phyloP scores from a whole-genome alignment of 2,888 invertebrate genomes.

The Rhodophaea formosa region DNA sequence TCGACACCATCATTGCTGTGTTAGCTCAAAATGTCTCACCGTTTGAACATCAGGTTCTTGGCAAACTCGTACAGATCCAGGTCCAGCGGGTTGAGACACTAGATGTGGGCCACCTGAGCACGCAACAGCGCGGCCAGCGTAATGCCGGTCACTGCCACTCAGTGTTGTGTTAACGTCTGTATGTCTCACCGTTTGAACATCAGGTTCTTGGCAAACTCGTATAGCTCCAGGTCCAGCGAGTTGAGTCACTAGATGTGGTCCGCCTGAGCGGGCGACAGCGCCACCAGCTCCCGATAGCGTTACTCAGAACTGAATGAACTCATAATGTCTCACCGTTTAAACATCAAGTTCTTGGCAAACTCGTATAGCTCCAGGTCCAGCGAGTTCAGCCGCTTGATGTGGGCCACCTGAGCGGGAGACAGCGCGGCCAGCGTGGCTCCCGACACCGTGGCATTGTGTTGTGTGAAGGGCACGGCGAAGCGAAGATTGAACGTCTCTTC shows the following conservation, averaged over 20 bases:
- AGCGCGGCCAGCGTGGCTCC: slow-evolving; percentile 91
- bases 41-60: too few relatives aligned
- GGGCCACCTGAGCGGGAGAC: slow-evolving; percentile 86
- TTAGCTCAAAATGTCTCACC: too few relatives aligned
- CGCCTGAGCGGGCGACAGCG: too few relatives aligned
- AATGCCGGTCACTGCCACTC: slow-evolving; percentile 92
- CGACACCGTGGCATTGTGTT: slow-evolving; percentile 94
- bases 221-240: slow-evolving; percentile 96
- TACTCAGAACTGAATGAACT: slow-evolving; percentile 95
- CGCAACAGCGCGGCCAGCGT: slow-evolving; percentile 83
- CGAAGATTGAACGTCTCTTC: slow-evolving; percentile 96
- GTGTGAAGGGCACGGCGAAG: slow-evolving; percentile 94
- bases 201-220: slow-evolving; percentile 94
- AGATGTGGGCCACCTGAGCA: too few relatives aligned
- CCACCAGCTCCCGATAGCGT: slow-evolving; percentile 93
- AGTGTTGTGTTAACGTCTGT: slow-evolving; percentile 92
- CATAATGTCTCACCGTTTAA: slow-evolving; percentile 81
- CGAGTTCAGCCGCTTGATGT: slow-evolving; percentile 90
- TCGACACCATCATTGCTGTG: too few relatives aligned
- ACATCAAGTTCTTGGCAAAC: slow-evolving; percentile 94
- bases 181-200: slow-evolving; percentile 87
- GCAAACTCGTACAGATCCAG: too few relatives aligned
- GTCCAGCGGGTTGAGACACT: too few relatives aligned
- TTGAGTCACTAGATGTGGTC: too few relatives aligned
- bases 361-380: slow-evolving; percentile 97